Evolutionary conservation across 2,113 vertebrate genomes (phyloP), one percentile per base, ranked within the genome.

Genomic region (Hypanus sabinus): DNA sequence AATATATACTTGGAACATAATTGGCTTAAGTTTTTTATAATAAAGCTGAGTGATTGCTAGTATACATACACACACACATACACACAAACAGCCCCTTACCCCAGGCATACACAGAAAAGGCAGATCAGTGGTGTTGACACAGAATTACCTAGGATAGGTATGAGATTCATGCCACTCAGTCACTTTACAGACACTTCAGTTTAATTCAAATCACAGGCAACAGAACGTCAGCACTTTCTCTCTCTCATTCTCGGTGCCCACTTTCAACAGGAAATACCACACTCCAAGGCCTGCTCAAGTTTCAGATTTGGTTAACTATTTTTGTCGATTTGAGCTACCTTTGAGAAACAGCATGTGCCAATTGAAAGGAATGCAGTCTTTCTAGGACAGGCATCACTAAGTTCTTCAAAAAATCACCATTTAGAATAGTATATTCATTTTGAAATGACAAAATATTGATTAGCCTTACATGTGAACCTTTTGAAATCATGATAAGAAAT

Each of bases 361-460:
- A 70, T 36, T 93, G 11, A 93, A 73, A 93, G 62, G 70, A 65
- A 71, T 93, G 90, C 36, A 55, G 65, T 93, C 91, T 93, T 75
- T 73, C 70, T 12, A 27, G 38, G 91, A 93, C 90, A 92, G 36
- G 70, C 68, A 92, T 71, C 65, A 92, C 36, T n/a, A 68, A 68
- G 65, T 68, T 91, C 65, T 65, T 46, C 20, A 83, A 91, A 18
- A 91, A 65, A 68, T 68, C 87, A 90, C 14, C 36, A 93, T 46
- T 46, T 71, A 38, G 65, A 22, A 93, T 73, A 46, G 62, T 33
- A 33, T 93, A 46, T 73, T 73, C 57, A 93, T 93, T 93, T 75
- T 73, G 33, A 93, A 93, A 93, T 93, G 91, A 93, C 70, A 93
- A 70, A 73, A 93, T 55, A 93, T 93, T 92, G 90, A 92, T 93